A percentile compares a stretch with the other conserved stretches of the same genome.
phyloP scores from a whole-genome alignment of 1,140 invertebrate species.

The Neodiprion lecontei region DNA sequence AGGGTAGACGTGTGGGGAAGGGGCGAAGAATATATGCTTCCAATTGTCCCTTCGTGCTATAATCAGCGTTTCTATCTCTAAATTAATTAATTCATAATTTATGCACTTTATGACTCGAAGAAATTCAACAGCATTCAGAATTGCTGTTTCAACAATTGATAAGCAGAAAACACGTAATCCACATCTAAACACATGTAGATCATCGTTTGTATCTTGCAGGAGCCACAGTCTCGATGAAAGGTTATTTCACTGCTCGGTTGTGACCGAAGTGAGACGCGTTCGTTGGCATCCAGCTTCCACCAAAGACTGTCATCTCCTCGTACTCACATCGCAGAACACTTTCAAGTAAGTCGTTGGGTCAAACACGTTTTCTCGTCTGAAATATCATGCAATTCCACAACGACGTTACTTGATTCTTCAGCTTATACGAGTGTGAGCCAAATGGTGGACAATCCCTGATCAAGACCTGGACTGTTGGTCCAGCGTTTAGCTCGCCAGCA shows the following conservation, averaged over 20 bases:
- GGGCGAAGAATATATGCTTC: neutral
- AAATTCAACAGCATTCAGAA: no score
- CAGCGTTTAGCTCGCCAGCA: slow-evolving; percentile 59
- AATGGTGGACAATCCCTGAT: slow-evolving; percentile 52
- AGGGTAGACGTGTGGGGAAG: neutral
- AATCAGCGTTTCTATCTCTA: slow-evolving; percentile 1
- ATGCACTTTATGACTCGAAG: neutral
- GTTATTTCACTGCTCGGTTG: slow-evolving; percentile 64
- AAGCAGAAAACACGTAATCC: neutral
- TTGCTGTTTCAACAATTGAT: no score
- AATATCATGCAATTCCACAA: neutral
- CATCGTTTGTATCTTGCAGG: slow-evolving; percentile 51
- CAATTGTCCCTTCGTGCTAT: slow-evolving; percentile 1
- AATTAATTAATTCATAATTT: neutral
- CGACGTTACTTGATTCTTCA: slow-evolving; percentile 34
- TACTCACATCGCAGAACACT: slow-evolving; percentile 83
- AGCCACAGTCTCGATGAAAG: slow-evolving; percentile 69
- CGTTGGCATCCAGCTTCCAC: slow-evolving; percentile 85
- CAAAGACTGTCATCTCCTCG: slow-evolving; percentile 76
- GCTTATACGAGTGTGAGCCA: slow-evolving; percentile 60
- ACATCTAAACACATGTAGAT: slow-evolving; percentile 17
- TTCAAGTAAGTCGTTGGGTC: slow-evolving; percentile 68
- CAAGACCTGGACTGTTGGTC: slow-evolving; percentile 67
- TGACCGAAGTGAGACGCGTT: slow-evolving; percentile 70
- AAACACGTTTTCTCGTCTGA: neutral